Percentiles rank a stretch among this genome's conserved stretches.
Evolutionary conservation across 2,113 vertebrate species (phyloP).

Genomic region (Takifugu flavidus): DNA sequence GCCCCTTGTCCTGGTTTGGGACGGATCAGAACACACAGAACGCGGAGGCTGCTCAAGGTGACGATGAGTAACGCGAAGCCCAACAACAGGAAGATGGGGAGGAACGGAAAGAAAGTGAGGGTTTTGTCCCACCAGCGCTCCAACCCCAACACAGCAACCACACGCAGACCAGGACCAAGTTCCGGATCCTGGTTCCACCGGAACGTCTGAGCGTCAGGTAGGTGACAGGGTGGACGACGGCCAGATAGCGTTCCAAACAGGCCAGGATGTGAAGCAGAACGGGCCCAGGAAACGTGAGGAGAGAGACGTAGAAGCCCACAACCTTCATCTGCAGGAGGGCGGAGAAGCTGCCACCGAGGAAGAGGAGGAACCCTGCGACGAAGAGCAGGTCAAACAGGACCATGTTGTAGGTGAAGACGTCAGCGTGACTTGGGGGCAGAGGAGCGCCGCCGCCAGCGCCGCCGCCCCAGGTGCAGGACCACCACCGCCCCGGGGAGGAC

Average conservation of each 20-base stretch:
- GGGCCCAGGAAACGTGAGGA: neutral
- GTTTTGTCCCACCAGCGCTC: accelerated
- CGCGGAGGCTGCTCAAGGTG: slow-evolving; percentile 17
- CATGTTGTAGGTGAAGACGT: slow-evolving; percentile 9
- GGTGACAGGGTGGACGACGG: slow-evolving; percentile 30
- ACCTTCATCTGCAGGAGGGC: accelerated
- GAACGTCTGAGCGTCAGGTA: slow-evolving; percentile 8
- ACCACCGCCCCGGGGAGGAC: neutral
- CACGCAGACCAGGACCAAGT: neutral
- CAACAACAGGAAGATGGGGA: neutral
- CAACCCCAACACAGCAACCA: slow-evolving; percentile 3
- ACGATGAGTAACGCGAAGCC: neutral
- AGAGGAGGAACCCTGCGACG: accelerated
- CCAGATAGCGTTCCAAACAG: slow-evolving; percentile 32
- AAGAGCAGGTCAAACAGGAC: slow-evolving; percentile 4
- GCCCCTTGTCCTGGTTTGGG: slow-evolving; percentile 6
- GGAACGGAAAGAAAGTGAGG: accelerated
- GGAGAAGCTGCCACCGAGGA: accelerated
- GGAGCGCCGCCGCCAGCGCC: neutral
- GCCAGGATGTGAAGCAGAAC: neutral
- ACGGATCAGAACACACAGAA: slow-evolving; percentile 30
- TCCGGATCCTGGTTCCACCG: neutral
- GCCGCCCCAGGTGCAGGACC: slow-evolving; percentile 6
- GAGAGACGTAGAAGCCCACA: accelerated
- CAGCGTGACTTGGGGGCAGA: neutral